Conservation (phyloP, 1,140 invertebrate genomes). For the Megalopta genalis region DNA sequence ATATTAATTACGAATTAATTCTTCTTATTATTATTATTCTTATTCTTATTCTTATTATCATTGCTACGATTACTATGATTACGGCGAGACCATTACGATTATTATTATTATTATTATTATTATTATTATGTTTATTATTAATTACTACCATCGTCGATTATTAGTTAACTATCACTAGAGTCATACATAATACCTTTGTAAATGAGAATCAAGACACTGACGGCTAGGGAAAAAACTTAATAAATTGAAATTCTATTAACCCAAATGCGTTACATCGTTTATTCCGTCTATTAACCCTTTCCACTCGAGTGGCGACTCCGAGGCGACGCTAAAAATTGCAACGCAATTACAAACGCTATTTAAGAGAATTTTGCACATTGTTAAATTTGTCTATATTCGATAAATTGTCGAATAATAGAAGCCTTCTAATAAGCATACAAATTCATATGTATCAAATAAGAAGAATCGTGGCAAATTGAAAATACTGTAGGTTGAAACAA, state of each 20-base stretch:
- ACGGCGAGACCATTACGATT: conserved; percentile 16
- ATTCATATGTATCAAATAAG: too few species aligned
- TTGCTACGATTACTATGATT: conserved; percentile 51
- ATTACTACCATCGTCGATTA: conserved; percentile 56
- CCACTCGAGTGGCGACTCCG: too few species aligned
- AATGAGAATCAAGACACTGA: conserved; percentile 77
- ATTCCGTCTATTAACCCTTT: too few species aligned
- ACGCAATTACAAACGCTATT: too few species aligned
- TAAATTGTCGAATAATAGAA: too few species aligned
- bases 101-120: conserved; percentile 40
- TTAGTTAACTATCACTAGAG: conserved; percentile 67
- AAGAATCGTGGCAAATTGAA: too few species aligned
- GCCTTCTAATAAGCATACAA: too few species aligned
- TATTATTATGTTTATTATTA: conserved; percentile 50
- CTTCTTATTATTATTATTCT: neutral
- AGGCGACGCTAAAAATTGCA: too few species aligned
- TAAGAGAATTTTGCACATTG: too few species aligned
- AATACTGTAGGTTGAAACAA: too few species aligned
- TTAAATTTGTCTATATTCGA: too few species aligned
- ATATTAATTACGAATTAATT: conserved; percentile 47
- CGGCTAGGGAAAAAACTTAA: conserved; percentile 75
- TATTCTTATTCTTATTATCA: neutral
- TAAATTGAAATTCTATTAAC: conserved; percentile 79
- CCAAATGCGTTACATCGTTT: conserved; percentile 66
- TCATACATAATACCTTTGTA: conserved; percentile 76